Conservation (phyloP, 2,797 vertebrate species). For the Phoebastria nigripes region DNA sequence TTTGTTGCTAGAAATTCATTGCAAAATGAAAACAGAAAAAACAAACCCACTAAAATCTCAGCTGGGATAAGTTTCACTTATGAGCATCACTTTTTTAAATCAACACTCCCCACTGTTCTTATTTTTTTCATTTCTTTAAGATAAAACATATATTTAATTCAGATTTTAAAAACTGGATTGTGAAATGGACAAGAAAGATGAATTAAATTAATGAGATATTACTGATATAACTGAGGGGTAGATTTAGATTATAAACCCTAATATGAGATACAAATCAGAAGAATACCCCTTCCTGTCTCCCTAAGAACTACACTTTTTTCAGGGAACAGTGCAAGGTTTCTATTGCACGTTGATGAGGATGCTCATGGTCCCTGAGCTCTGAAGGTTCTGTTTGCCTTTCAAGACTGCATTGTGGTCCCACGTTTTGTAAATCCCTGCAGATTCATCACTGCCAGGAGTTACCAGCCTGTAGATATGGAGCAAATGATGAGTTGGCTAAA, state of each 20-base stretch:
- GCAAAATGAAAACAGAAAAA: conserved; percentile 30
- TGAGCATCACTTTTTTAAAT: conserved; percentile 5
- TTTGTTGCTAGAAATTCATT: neutral
- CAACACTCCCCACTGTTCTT: neutral
- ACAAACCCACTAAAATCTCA: neutral
- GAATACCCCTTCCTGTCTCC: neutral
- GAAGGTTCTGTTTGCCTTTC: neutral
- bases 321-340: neutral
- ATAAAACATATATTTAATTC: neutral
- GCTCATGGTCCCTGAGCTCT: neutral
- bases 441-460: neutral
- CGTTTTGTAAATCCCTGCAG: neutral
- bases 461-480: neutral
- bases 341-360: neutral
- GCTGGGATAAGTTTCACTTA: neutral
- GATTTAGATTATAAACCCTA: neutral
- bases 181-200: neutral
- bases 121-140: neutral
- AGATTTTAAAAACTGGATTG: neutral
- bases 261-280: neutral
- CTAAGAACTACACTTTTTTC: neutral
- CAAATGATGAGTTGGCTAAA: neutral
- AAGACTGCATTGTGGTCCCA: neutral
- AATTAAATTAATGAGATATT: neutral
- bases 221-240: neutral